Evolutionary conservation across 1,140 invertebrate genomes (phyloP).

Genomic region (Diploscapter pachys): DNA sequence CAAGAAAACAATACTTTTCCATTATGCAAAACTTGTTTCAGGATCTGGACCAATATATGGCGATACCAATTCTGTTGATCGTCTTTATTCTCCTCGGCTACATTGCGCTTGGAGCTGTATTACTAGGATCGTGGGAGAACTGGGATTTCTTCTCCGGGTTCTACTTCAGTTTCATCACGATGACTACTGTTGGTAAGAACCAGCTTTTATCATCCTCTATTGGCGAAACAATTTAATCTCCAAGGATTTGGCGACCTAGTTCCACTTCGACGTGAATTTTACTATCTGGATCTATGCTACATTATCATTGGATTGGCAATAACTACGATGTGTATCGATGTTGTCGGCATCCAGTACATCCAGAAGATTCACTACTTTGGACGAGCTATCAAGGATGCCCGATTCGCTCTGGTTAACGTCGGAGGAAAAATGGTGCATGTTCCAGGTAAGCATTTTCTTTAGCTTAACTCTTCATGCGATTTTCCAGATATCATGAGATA

Average conservation of each 20-base stretch:
- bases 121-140: conserved; percentile 52
- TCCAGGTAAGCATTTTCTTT: neutral
- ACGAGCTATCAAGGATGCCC: conserved; percentile 54
- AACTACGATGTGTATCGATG: conserved; percentile 58
- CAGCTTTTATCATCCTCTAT: neutral
- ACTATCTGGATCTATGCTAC: conserved; percentile 56
- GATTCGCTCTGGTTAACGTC: conserved; percentile 57
- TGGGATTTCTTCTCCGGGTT: conserved; percentile 55
- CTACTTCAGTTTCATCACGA: conserved; percentile 58
- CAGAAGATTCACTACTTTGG: conserved; percentile 59
- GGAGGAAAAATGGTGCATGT: conserved; percentile 59
- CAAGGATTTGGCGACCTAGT: conserved; percentile 58
- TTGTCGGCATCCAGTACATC: conserved; percentile 59
- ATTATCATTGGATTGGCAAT: conserved; percentile 58
- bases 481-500: conserved; percentile 51
- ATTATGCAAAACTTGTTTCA: conserved; percentile 10
- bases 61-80: conserved; percentile 55
- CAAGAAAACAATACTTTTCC: conserved; percentile 8
- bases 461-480: too few species aligned
- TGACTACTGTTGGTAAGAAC: conserved; percentile 48
- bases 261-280: conserved; percentile 53
- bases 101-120: conserved; percentile 54
- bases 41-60: conserved; percentile 49
- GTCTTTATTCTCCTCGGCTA: conserved; percentile 54
- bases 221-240: conserved; percentile 33